A percentile compares a stretch with the other conserved stretches of the same genome.
Evolutionary conservation across 2,113 vertebrate species (phyloP).

Genomic region (Lepisosteus oculatus): DNA sequence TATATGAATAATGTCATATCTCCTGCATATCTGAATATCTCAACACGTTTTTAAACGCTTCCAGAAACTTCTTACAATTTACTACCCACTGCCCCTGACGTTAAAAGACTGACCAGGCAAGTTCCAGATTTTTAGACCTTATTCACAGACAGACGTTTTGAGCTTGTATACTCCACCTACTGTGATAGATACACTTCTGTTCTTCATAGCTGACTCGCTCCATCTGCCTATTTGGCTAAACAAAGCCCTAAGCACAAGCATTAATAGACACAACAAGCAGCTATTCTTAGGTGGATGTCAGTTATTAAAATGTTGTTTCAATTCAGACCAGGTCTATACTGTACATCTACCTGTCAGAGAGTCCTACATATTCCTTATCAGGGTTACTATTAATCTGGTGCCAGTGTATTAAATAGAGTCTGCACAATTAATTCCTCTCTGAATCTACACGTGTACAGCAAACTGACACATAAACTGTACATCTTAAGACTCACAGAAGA

Average conservation of each 20-base stretch:
- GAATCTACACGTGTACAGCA: background rate
- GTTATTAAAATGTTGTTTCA: conserved; percentile 59
- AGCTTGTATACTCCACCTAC: too few relatives aligned
- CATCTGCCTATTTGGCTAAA: background rate
- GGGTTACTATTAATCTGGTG: conserved; percentile 53
- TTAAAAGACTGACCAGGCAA: too few relatives aligned
- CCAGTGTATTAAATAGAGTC: conserved; percentile 50
- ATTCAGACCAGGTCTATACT: conserved; percentile 39
- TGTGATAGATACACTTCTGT: background rate
- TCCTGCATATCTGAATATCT: too few relatives aligned
- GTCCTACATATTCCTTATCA: conserved; percentile 54
- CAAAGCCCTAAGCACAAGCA: background rate
- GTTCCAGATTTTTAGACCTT: too few relatives aligned
- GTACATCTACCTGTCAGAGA: conserved; percentile 49
- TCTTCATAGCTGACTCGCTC: background rate
- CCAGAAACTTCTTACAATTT: too few relatives aligned
- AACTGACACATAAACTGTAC: background rate
- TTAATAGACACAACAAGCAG: background rate
- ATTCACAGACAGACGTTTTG: too few relatives aligned
- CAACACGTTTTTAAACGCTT: too few relatives aligned
- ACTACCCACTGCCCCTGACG: too few relatives aligned
- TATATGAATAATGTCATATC: too few relatives aligned
- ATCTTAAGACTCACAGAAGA: background rate
- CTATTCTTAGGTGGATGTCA: conserved; percentile 25
- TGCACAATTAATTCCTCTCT: conserved; percentile 35